Evolutionary conservation across 1,140 invertebrate species (phyloP).

Genomic region (Harpegnathos saltator): DNA sequence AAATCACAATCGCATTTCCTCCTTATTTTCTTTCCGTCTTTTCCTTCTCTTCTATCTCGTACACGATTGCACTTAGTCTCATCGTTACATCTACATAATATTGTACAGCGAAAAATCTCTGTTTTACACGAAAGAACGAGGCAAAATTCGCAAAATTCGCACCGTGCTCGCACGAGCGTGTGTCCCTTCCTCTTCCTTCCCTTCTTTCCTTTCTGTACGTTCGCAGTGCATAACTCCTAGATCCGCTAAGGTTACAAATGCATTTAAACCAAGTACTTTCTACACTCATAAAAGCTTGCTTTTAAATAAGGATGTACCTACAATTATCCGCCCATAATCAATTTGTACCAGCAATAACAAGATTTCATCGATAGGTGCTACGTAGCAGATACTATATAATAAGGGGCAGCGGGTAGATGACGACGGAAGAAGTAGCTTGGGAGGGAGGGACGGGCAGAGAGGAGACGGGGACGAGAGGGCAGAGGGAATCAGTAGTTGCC

Average conservation of each 20-base stretch:
- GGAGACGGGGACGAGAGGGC: neutral
- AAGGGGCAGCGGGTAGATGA: neutral
- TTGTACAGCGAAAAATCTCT: slow-evolving; percentile 14
- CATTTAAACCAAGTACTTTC: slow-evolving; percentile 62
- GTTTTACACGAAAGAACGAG: neutral
- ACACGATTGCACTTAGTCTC: slow-evolving; percentile 70
- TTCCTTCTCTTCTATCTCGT: slow-evolving; percentile 12
- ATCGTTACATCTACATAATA: slow-evolving; percentile 65
- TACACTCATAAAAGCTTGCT: slow-evolving; percentile 63
- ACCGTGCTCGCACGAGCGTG: slow-evolving; percentile 28
- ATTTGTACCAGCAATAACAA: slow-evolving; percentile 71
- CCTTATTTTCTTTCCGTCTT: too few relatives aligned
- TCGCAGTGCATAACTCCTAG: slow-evolving; percentile 1
- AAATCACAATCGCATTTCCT: slow-evolving; percentile 68
- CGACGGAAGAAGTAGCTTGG: neutral
- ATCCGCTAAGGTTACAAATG: slow-evolving; percentile 19
- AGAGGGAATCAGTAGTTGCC: slow-evolving; percentile 46
- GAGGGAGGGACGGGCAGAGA: neutral
- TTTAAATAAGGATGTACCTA: slow-evolving; percentile 67
- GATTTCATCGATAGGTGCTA: slow-evolving; percentile 43
- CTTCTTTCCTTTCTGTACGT: neutral
- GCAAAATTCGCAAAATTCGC: slow-evolving; percentile 11
- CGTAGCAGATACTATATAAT: slow-evolving; percentile 22
- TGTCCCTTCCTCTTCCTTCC: neutral
- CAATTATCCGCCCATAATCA: slow-evolving; percentile 52